These are phyloP conservation scores for Apodemia duryi DNA, from an alignment of 2,888 invertebrate genomes.

Conservation along the genomic window DNA sequence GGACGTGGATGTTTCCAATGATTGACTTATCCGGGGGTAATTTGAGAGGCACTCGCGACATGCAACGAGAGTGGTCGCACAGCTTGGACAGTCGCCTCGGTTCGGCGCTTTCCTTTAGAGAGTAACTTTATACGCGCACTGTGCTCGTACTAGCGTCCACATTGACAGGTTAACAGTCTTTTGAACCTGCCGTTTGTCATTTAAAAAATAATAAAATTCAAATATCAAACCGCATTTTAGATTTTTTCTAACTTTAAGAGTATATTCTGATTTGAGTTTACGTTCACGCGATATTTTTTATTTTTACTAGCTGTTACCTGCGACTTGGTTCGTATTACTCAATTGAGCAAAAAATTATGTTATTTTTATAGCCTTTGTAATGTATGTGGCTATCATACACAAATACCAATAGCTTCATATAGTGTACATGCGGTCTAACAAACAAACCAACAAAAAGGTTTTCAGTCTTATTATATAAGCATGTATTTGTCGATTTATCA, in stretches of 20 bases:
- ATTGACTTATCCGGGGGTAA: conserved; percentile 80
- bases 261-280: background rate
- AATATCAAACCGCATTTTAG: background rate
- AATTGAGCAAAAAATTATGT: too few relatives aligned
- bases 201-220: conserved; percentile 10
- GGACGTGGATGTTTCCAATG: conserved; percentile 72
- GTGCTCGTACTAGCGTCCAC: conserved; percentile 25
- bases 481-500: too few relatives aligned
- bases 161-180: conserved; percentile 49
- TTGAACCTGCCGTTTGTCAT: conserved; percentile 6
- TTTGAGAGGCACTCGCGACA: conserved; percentile 67
- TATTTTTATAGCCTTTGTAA: too few relatives aligned
- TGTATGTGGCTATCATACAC: too few relatives aligned
- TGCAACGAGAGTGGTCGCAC: conserved; percentile 29
- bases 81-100: conserved; percentile 29
- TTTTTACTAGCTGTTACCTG: background rate
- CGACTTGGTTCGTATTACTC: background rate
- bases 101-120: conserved; percentile 42
- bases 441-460: too few relatives aligned
- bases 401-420: too few relatives aligned
- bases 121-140: conserved; percentile 52
- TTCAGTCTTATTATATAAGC: too few relatives aligned
- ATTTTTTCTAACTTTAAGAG: background rate
- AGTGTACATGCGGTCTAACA: too few relatives aligned
- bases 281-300: background rate